Base-by-base conservation (phyloP, 1,140 invertebrate genomes). In the Hesperophylax magnus region DNA sequence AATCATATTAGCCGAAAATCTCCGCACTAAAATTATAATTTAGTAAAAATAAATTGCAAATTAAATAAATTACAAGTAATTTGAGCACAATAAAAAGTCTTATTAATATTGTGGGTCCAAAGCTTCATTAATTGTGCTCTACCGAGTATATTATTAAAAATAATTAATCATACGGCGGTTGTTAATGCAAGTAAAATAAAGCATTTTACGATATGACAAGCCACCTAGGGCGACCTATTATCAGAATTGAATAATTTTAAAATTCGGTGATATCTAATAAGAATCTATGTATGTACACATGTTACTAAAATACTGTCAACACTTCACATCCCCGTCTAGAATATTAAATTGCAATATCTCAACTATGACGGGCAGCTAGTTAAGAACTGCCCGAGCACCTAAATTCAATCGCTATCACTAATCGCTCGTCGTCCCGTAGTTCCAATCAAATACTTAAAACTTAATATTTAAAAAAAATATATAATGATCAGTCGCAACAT, bases 401-500 rank as follows among this genome's bases (percentile, higher is more conserved):
- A 71, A 58, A 69, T 69, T 69, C 77, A 78, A 78, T 56, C 63
- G n/a, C 76, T 71, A 69, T 17, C 39, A 56, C 27, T 31, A 17
- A 22, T 27, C 58, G 3, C 27, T 31, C 24, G 47, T 27, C 58
- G 3, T 24, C 6, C 18, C 34, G 67, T n/a, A 9, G 47, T 18
- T 56, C 4, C 52, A 54, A 56, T 7, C 63, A 22, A 63, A 34
- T 63, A 24, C 58, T 67, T 52, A 78, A 14, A 22, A 56, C 39
- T 14, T 52, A 78, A 34, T 22, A 15, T 39, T 24, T 47, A 65
- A 54, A 56, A 52, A 27, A 31, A n/a, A 56, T 67, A 52, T 61
- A 24, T 65, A 9, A 65, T 53, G 24, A 56, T 78, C 77, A 78
- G 77, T 78, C 77, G 76, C 76, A 78, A 71, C 47, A 78, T 71